Evolutionary conservation across 1,140 invertebrate genomes (phyloP), one percentile per base, ranked within the genome.

Genomic region (Liolophura sinensis): DNA sequence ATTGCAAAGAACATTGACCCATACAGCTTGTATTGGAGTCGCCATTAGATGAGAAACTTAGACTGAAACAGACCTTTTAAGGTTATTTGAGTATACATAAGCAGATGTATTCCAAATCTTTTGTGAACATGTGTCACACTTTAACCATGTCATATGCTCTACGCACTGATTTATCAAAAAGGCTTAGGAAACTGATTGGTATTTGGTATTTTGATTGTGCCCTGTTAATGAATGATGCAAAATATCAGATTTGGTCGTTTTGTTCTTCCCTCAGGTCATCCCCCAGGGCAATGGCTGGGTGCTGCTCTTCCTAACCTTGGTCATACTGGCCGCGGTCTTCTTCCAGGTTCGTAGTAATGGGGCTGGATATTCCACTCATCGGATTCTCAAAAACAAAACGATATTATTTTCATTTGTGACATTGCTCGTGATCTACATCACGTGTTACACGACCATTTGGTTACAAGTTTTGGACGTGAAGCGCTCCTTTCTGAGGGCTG

Each of bases 401-500:
- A 78, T 81, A 46, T 64, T 81, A 6, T 20, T 81, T n/a, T 68
- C 75, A 27, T 81, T 81, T 66, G 31, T 78, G 1, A 68, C 65
- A 1, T 59, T 80, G 6, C 66, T 81, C 14, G 24, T 80, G 16
- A 67, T 81, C 15, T 81, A 81, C 63, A 74, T 81, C 63, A 76
- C 80, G 72, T 81, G 77, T 66, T 77, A 77, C 70, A 80, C 79
- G 20, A 76, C 78, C 20, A 75, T 80, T 31, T 78, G 78, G 77
- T 76, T 81, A 73, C 74, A 76, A 40, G 74, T 73, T 1, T 73
- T 77, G 65, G 78, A 80, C 48, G 74, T 80, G 51, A 75, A 76
- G 31, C 31, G 31, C 9, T 40, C 31, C 31, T 40, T 40, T 9
- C 31, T 40, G 31, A 40, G 9, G 9, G 31, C 9, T 40, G 31